Evolutionary conservation across 2,888 invertebrate genomes (phyloP), one percentile per base, ranked within the genome.

Genomic region (Luperina testacea): DNA sequence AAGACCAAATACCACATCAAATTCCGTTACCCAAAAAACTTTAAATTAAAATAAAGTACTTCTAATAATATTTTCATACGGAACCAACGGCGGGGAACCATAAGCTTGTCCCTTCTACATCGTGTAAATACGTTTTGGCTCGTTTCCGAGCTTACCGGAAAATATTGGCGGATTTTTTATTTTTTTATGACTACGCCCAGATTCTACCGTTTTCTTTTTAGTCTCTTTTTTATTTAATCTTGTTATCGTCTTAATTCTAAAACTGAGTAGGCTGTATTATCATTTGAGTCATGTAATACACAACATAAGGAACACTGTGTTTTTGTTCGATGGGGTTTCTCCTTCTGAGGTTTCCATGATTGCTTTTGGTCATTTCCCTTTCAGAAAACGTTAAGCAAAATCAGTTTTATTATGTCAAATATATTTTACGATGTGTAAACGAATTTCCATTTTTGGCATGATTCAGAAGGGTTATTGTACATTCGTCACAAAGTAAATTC

Each of bases 41-140:
- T 27, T 27, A 13, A 61, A 61, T 17, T 27, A 32, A 64, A 38
- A 24, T 3, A 42, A 27, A 32, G 9, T 9, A 27, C 11, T 45
- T 32, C 5, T 20, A 24, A 61, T 32, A 69, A 45, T 42, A 85
- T 67, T 81, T 78, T 71, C 20, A 69, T 75, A 84, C 80, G 48
- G 87, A 87, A 84, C 85, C 82, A 67, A 72, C 57, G 32, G 32
- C 15, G 48, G 51, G 2, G 11, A 65, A 57, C 48, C 75, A 57
- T 57, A 48, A 53, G 61, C 2, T 71, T 91, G 90, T 90, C 87
- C 86, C 88, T 89, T 89, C 90, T 67, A 51, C 72, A 27, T 75
- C 75, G 78, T 75, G 91, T 92, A 93, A 93, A 93, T 93, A 92
- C 91, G 92, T 92, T 94, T 91, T 91, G 92, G 90, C 92, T 91